Percentiles rank a stretch among this genome's conserved stretches.
These are phyloP conservation scores for Notodonta ziczac DNA, from an alignment of 2,888 invertebrate species.

Conservation along the genomic window DNA sequence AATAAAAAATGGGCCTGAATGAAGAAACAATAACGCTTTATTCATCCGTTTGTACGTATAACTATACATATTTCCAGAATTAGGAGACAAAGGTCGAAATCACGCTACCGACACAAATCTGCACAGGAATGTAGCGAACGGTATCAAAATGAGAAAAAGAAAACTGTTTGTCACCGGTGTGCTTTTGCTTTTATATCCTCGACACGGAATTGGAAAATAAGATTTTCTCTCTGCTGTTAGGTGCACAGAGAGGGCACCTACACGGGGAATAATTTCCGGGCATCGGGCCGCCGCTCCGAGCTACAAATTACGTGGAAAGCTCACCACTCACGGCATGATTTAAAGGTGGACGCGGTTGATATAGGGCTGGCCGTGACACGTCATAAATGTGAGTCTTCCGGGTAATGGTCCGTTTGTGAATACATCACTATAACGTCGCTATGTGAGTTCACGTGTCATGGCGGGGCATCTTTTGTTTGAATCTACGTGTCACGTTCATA, in stretches of 20 bases:
- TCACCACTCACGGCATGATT: conserved; percentile 35
- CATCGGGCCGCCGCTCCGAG: conserved; percentile 50
- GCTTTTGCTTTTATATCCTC: conserved; percentile 19
- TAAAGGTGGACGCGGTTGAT: conserved; percentile 22
- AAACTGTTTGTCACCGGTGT: conserved; percentile 14
- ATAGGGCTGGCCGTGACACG: conserved; percentile 37
- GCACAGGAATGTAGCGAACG: not conserved
- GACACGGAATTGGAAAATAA: conserved; percentile 32
- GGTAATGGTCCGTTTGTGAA: conserved; percentile 35
- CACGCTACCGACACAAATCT: not conserved
- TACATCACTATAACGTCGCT: conserved; percentile 2
- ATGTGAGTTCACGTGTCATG: not conserved
- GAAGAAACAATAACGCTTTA: no score
- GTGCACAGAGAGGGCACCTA: conserved; percentile 42
- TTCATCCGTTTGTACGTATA: no score
- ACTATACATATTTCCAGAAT: not conserved
- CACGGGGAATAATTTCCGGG: conserved; percentile 65
- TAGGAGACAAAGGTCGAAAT: not conserved
- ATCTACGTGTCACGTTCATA: not conserved
- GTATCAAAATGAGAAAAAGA: not conserved
- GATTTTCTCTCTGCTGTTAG: conserved; percentile 24
- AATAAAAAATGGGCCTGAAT: no score
- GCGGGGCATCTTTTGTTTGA: not conserved
- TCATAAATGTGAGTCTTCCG: conserved; percentile 36
- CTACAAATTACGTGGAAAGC: conserved; percentile 51